Conservation (phyloP, 2,797 vertebrate genomes). For the Pteropus rufus region DNA sequence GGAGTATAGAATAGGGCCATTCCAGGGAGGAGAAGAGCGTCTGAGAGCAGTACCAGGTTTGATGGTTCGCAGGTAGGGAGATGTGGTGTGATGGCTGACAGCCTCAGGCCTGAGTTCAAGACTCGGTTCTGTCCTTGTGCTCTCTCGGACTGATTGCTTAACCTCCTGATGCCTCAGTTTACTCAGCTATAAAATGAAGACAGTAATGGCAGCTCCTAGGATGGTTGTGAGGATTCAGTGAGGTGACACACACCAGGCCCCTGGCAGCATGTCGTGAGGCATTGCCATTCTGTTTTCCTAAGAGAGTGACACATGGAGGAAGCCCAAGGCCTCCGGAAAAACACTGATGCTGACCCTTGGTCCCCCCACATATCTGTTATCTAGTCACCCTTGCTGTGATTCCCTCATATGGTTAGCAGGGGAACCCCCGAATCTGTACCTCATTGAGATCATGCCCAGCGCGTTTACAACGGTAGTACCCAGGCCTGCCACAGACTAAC, state of each 20-base stretch:
- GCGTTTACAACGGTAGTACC: neutral
- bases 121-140: neutral
- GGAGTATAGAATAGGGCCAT: neutral
- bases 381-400: neutral
- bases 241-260: neutral
- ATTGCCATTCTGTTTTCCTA: neutral
- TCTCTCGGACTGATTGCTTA: neutral
- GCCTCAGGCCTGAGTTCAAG: neutral
- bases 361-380: neutral
- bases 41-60: neutral
- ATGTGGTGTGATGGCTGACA: neutral
- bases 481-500: neutral
- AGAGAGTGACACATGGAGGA: neutral
- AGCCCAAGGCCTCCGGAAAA: neutral
- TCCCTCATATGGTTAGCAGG: neutral
- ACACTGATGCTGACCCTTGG: neutral
- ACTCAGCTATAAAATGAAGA: neutral
- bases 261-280: neutral
- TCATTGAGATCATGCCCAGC: neutral
- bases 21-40: neutral
- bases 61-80: neutral
- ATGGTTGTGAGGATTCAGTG: neutral
- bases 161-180: neutral
- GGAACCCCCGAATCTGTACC: neutral
- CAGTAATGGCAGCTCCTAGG: neutral